Base-by-base conservation (phyloP, 2,797 vertebrate genomes). In the Anguilla anguilla region DNA sequence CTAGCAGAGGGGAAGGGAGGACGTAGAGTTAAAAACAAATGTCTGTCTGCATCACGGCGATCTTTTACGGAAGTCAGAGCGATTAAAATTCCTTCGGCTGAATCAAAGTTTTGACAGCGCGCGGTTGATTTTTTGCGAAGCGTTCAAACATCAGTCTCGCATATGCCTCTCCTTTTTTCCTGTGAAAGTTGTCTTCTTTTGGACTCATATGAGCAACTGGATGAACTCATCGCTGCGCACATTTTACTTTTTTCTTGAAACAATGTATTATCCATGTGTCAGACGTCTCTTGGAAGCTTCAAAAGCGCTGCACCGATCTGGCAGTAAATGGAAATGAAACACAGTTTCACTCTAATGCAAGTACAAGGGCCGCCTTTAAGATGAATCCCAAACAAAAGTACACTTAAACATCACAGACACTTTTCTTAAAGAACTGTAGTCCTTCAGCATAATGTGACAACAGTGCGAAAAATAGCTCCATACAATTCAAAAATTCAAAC, bases 11-110 rank as follows among this genome's bases (percentile, higher is more conserved):
- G 89, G 87, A 89, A 53, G 59, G 86, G 84, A 90, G 89, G 90
- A 51, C 11, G 89, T 88, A 89, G 91, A 95, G 90, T 90, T 89
- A n/a, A 91, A 94, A 96, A 94, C 92, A 95, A 96, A 95, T 92
- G 93, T 92, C 91, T 87, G 91, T 92, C 89, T 92, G 93, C 93
- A 96, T 95, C 93, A 91, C 86, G 83, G 90, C 86, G 90, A 93
- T 93, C 89, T 88, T 90, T 51, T 89, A 89, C 89, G 90, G 92
- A 92, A 90, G 86, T 90, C 92, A 91, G 89, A n/a, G 81, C 85
- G 92, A 88, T 59, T 87, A n/a, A 31, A 31, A 84, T 55, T 46
- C 89, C 0, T 19, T 0, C 1, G 22, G 89, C 89, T 77, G 49
- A 53, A 83, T 59, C 92, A 69, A 43, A 91, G 86, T 61, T 49